These are phyloP conservation scores for Oryctes rhinoceros DNA, from an alignment of 1,140 invertebrate genomes.

Conservation along the genomic window DNA sequence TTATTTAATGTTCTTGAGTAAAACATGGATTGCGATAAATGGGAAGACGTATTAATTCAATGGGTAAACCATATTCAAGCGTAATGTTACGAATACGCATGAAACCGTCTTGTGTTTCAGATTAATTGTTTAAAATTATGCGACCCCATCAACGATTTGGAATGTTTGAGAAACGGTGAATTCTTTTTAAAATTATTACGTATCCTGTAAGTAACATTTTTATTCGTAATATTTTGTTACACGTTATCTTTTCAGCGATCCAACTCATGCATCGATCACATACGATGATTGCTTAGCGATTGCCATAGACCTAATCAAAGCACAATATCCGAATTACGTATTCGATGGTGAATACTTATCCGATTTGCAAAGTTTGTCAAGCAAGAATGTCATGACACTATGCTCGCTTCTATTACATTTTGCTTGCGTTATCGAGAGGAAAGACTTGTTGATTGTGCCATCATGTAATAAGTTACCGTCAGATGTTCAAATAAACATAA, in stretches of 20 bases:
- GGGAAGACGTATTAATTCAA: conserved; percentile 55
- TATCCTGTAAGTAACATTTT: conserved; percentile 53
- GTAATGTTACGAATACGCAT: conserved; percentile 20
- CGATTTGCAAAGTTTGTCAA: conserved; percentile 49
- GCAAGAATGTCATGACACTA: conserved; percentile 50
- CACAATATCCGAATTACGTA: conserved; percentile 52
- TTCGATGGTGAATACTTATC: conserved; percentile 48
- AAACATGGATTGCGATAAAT: conserved; percentile 51
- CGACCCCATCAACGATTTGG: conserved; percentile 50
- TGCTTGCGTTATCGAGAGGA: conserved; percentile 54
- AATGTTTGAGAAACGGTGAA: conserved; percentile 51
- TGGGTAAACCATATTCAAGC: conserved; percentile 52
- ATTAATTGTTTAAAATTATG: conserved; percentile 57
- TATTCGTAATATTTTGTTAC: background rate
- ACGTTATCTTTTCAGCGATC: conserved; percentile 3
- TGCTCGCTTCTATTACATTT: conserved; percentile 57
- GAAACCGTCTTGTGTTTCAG: conserved; percentile 46
- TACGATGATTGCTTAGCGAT: conserved; percentile 7
- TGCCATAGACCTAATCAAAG: conserved; percentile 47
- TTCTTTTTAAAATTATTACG: conserved; percentile 54
- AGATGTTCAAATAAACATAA: conserved; percentile 54
- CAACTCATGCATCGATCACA: background rate
- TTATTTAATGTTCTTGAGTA: conserved; percentile 26
- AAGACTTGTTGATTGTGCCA: conserved; percentile 52
- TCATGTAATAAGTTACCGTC: conserved; percentile 52